Evolutionary conservation across 2,113 vertebrate species (phyloP), one percentile per base, ranked within the genome.

Genomic region (Cyanoramphus novaezelandiae): DNA sequence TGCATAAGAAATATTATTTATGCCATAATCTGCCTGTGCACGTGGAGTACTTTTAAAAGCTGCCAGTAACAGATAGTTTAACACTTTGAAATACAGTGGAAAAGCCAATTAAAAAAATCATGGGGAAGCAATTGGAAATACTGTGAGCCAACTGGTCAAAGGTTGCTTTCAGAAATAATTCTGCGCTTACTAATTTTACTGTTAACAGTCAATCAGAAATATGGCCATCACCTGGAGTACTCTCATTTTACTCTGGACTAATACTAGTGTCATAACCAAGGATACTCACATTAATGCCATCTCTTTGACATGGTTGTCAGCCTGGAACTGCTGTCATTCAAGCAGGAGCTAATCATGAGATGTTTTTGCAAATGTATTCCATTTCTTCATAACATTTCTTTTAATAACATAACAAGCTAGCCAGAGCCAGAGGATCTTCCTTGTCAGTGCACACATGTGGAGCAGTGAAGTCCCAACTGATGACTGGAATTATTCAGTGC

Each of bases 91-190:
- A 90, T 33, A 70, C 41, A 93, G 79, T 75, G n/a, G 79, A 93
- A 93, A 93, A 96, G 55, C 57, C 80, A 96, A 91, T 88, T 95
- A 80, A 92, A 95, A 91, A 79, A 74, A 55, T 28, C 67, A 91
- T 95, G 88, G 93, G 96, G 43, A 50, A 68, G 33, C 41, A 84
- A 8, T 2, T 93, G 82, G 95, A 97, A 96, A 88, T 57, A 72
- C 25, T 59, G 29, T 62, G 76, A 90, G n/a, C 39, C 71, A 90
- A 52, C 15, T 94, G 47, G 50, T 93, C 77, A 93, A 91, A 60
- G 31, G 11, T 47, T 76, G 24, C 31, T 92, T 93, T 92, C 44
- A 85, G 79, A 94, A 96, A 92, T 90, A 85, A 90, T 83, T 94
- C 47, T 65, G 69, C 90, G 70, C 68, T 90, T 86, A 90, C 80